Evolutionary conservation across 2,113 vertebrate species (phyloP).

Genomic region (Poeciliopsis occidentalis): DNA sequence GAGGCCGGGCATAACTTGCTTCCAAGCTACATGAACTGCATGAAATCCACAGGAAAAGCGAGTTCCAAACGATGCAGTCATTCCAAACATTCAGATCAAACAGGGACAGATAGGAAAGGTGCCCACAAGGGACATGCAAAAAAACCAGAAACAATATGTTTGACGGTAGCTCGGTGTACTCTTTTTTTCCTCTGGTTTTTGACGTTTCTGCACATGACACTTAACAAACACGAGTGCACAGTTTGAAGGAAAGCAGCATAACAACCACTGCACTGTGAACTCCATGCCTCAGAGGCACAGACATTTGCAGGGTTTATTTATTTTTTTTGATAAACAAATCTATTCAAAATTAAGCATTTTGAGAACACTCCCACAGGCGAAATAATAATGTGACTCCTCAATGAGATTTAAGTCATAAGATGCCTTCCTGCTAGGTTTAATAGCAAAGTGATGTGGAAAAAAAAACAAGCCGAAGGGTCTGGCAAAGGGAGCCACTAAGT

Average conservation of each 20-base stretch:
- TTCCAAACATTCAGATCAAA: constrained; percentile 47
- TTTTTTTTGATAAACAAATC: constrained; percentile 45
- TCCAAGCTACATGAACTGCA: constrained; percentile 75
- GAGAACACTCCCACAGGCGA: constrained; percentile 30
- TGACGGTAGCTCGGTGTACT: constrained; percentile 39
- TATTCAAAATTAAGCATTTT: constrained; percentile 46
- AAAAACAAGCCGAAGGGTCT: background rate
- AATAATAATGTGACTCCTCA: constrained; percentile 18
- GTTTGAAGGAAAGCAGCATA: background rate
- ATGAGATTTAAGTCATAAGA: constrained; percentile 51
- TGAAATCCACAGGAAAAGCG: constrained; percentile 44
- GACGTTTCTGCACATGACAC: constrained; percentile 36
- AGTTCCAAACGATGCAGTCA: constrained; percentile 35
- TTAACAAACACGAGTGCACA: constrained; percentile 24
- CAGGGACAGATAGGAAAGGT: constrained; percentile 42
- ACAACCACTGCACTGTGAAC: constrained; percentile 51
- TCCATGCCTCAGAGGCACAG: constrained; percentile 40
- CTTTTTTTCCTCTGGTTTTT: background rate
- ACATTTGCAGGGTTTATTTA: constrained; percentile 8
- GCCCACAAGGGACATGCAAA: constrained; percentile 47
- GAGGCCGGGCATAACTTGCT: constrained; percentile 45
- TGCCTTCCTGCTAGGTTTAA: constrained; percentile 35
- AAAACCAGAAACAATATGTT: constrained; percentile 75
- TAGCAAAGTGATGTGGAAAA: background rate
- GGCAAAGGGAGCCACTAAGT: background rate